Percentiles rank a stretch among this genome's conserved stretches.
Evolutionary conservation across 2,888 invertebrate genomes (phyloP).

Genomic region (Drosophila flavopinicola): DNA sequence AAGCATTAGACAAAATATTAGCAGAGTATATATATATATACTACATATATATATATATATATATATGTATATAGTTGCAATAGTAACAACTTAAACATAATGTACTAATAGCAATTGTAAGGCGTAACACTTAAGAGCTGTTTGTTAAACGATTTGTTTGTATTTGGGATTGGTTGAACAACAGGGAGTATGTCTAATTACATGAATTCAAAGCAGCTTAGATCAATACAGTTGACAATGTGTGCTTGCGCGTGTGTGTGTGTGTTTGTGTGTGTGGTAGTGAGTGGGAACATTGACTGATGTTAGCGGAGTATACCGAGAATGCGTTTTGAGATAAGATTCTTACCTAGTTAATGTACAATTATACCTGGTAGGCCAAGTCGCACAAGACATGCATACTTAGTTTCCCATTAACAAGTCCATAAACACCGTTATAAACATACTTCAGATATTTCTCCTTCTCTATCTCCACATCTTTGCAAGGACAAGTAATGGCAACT

Average conservation of each 20-base stretch:
- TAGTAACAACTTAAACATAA: slow-evolving; percentile 39
- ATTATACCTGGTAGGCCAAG: slow-evolving; percentile 68
- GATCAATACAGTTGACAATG: slow-evolving; percentile 6
- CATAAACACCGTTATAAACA: slow-evolving; percentile 15
- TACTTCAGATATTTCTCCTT: slow-evolving; percentile 15
- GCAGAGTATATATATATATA: slow-evolving; percentile 46
- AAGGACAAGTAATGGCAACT: slow-evolving; percentile 14
- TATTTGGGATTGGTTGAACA: slow-evolving; percentile 28
- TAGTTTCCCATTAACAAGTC: slow-evolving; percentile 11
- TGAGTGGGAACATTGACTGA: slow-evolving; percentile 60
- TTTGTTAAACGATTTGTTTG: slow-evolving; percentile 63
- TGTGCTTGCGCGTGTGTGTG: slow-evolving; percentile 7
- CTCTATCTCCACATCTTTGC: slow-evolving; percentile 24
- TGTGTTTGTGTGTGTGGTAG: slow-evolving; percentile 8
- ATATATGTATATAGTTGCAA: slow-evolving; percentile 43
- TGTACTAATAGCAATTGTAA: slow-evolving; percentile 55
- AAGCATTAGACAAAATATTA: slow-evolving; percentile 69
- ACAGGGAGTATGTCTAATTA: slow-evolving; percentile 51
- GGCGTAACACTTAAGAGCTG: slow-evolving; percentile 57
- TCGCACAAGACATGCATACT: slow-evolving; percentile 32
- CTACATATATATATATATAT: slow-evolving; percentile 29
- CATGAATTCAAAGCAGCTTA: slow-evolving; percentile 2
- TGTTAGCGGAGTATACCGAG: slow-evolving; percentile 31
- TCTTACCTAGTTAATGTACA: slow-evolving; percentile 46
- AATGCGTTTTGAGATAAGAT: slow-evolving; percentile 20